phyloP scores from a whole-genome alignment of 2,888 invertebrate genomes.

The Drosophila diplacantha region DNA sequence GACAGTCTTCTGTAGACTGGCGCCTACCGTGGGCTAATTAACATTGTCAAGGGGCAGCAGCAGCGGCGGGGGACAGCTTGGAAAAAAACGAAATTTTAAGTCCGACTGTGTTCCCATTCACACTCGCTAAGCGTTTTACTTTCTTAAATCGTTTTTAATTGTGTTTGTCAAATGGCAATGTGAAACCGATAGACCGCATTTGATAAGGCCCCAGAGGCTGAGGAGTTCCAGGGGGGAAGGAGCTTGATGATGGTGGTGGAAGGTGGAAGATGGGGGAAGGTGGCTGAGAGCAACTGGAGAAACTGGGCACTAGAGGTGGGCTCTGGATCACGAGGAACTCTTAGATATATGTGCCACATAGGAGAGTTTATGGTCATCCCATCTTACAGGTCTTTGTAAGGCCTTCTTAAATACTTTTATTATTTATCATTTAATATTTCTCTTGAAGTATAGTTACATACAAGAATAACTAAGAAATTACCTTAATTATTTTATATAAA shows the following conservation, averaged over 20 bases:
- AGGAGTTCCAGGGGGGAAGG: not conserved
- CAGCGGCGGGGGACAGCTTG: not conserved
- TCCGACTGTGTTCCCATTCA: slow-evolving; percentile 62
- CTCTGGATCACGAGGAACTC: not conserved
- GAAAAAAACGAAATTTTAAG: slow-evolving; percentile 10
- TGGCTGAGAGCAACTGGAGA: not conserved
- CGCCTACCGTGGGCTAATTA: slow-evolving; percentile 67
- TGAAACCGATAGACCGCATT: slow-evolving; percentile 70
- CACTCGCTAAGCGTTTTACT: slow-evolving; percentile 65
- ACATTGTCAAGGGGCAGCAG: slow-evolving; percentile 51
- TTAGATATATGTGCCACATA: not conserved
- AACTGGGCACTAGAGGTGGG: slow-evolving; percentile 13
- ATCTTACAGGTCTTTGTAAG: not conserved
- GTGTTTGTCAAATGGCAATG: slow-evolving; percentile 71
- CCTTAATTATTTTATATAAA: not conserved
- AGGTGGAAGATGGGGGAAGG: not conserved
- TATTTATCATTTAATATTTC: not conserved
- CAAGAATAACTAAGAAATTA: not conserved
- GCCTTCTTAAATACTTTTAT: no score
- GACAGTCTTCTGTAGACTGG: slow-evolving; percentile 56
- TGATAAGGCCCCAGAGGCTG: slow-evolving; percentile 20
- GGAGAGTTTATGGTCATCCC: not conserved
- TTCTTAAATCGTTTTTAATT: slow-evolving; percentile 70
- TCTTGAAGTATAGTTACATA: no score
- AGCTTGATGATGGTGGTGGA: not conserved